phyloP scores from a whole-genome alignment of 64 coral and sea anemone species.

The Anthopleura sola region DNA sequence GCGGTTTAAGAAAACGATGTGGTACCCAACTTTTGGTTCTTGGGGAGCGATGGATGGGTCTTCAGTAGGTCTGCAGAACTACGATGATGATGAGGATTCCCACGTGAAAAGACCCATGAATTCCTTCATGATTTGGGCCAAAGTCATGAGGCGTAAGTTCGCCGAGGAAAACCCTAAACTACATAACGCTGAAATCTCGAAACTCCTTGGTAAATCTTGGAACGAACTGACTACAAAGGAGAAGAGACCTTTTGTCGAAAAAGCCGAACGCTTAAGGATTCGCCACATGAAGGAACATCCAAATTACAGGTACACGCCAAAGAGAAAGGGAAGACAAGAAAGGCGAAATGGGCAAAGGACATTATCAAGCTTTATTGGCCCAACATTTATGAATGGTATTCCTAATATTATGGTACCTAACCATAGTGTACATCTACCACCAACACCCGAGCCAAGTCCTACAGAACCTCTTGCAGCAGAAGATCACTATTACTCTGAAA shows the following conservation, averaged over 20 bases:
- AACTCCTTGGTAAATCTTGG: constrained; percentile 96
- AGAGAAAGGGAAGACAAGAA: constrained; percentile 58
- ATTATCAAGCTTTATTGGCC: constrained; percentile 51
- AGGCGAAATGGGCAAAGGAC: constrained; percentile 57
- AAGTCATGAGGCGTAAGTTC: constrained; percentile 98
- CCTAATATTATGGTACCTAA: constrained; percentile 43
- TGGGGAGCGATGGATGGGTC: constrained; percentile 44
- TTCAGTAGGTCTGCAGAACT: constrained; percentile 31
- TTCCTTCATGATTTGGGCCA: constrained; percentile 99
- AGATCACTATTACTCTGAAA: constrained; percentile 34
- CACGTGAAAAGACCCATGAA: constrained; percentile 99
- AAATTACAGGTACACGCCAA: constrained; percentile 93
- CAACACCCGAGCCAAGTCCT: constrained; percentile 63
- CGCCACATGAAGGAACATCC: constrained; percentile 98
- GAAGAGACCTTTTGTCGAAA: constrained; percentile 96
- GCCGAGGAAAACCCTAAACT: constrained; percentile 98
- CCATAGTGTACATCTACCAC: constrained; percentile 51
- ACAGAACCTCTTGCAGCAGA: constrained; percentile 40
- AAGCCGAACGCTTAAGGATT: constrained; percentile 94
- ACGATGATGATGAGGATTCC: constrained; percentile 81
- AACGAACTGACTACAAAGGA: constrained; percentile 98
- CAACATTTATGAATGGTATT: constrained; percentile 54
- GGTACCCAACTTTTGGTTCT: constrained; percentile 40
- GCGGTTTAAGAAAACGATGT: constrained; percentile 35
- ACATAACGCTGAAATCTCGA: constrained; percentile 96